These are phyloP conservation scores for Microcaecilia unicolor DNA, from an alignment of 2,797 vertebrate species.

Conservation along the genomic window DNA sequence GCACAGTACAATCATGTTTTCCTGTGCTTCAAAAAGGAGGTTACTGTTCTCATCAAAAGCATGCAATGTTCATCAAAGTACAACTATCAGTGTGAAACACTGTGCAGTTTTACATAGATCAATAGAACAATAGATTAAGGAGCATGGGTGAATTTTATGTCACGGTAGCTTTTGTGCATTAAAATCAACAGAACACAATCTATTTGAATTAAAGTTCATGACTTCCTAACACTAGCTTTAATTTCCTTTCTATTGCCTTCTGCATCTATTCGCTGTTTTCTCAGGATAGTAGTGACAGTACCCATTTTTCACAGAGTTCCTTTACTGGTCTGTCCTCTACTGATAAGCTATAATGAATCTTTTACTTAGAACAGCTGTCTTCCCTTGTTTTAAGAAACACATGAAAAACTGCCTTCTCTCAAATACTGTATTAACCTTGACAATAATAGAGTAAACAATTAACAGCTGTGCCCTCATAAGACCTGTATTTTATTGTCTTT, in stretches of 20 bases:
- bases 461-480: slow-evolving; percentile 70
- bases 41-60: background rate
- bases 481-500: slow-evolving; percentile 19
- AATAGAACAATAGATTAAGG: slow-evolving; percentile 3
- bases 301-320: slow-evolving; percentile 75
- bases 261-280: slow-evolving; percentile 32
- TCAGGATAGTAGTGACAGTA: slow-evolving; percentile 68
- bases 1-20: background rate
- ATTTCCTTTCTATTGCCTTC: slow-evolving; percentile 16
- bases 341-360: slow-evolving; percentile 97
- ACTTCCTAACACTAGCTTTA: slow-evolving; percentile 18
- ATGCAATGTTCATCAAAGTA: slow-evolving; percentile 10
- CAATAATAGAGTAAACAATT: slow-evolving; percentile 88
- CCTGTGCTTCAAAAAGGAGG: background rate
- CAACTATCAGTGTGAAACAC: background rate
- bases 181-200: slow-evolving; percentile 54
- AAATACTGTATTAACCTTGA: slow-evolving; percentile 84
- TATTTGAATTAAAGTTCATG: slow-evolving; percentile 44
- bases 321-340: slow-evolving; percentile 62
- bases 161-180: slow-evolving; percentile 30
- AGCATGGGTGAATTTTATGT: slow-evolving; percentile 51
- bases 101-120: slow-evolving; percentile 15
- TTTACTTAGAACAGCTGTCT: slow-evolving; percentile 54
- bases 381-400: slow-evolving; percentile 53
- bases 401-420: slow-evolving; percentile 72